These are phyloP conservation scores for Chitala chitala DNA, from an alignment of 2,113 vertebrate genomes.

Conservation along the genomic window DNA sequence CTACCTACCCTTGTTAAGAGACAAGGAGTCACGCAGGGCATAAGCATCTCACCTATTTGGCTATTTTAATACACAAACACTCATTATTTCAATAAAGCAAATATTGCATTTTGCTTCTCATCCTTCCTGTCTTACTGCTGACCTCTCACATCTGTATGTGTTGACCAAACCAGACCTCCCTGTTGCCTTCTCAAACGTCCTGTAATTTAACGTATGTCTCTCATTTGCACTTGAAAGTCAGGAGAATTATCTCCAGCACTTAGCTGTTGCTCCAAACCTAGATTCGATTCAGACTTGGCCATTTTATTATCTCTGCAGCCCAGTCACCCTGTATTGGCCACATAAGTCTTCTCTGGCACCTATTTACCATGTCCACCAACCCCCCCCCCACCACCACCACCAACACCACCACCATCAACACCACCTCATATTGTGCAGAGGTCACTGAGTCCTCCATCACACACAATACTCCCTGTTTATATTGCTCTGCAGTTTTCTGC, in stretches of 20 bases:
- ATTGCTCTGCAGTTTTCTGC: too few species aligned
- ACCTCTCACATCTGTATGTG: not conserved
- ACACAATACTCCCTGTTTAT: too few species aligned
- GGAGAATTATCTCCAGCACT: not conserved
- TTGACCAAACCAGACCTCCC: not conserved
- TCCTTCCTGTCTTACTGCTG: not conserved
- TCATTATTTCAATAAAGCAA: not conserved
- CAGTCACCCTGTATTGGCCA: not conserved
- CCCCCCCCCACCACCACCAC: not conserved
- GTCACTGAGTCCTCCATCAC: too few species aligned
- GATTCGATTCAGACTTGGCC: not conserved
- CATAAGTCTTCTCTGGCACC: conserved; percentile 1
- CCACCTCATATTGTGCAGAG: too few species aligned
- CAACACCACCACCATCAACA: too few species aligned
- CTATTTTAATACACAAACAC: not conserved
- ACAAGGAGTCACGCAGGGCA: not conserved
- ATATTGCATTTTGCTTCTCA: not conserved
- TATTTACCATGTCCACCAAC: not conserved
- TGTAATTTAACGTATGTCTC: not conserved
- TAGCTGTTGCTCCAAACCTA: not conserved
- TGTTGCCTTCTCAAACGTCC: not conserved
- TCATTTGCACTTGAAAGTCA: not conserved
- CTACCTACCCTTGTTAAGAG: not conserved
- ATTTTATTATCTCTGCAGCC: not conserved
- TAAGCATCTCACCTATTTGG: not conserved